Evolutionary conservation across 2,888 invertebrate genomes (phyloP).

Genomic region (Cynaeus angustus): DNA sequence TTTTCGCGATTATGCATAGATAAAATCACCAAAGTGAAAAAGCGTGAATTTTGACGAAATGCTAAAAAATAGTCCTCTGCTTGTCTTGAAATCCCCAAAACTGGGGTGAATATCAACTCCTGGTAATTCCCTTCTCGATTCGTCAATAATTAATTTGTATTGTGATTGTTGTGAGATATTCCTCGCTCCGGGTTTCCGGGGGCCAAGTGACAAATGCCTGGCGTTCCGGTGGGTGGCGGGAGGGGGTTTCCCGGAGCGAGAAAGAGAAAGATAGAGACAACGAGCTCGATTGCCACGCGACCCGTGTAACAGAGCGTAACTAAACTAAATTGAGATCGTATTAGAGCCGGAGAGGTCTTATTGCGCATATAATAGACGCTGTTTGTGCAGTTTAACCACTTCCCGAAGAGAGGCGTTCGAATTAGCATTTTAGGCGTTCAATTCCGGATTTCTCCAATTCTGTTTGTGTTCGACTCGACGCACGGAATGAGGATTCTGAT

Average conservation of each 20-base stretch:
- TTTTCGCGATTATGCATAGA: constrained; percentile 22
- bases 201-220: constrained; percentile 57
- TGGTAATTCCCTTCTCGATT: constrained; percentile 39
- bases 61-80: constrained; percentile 1
- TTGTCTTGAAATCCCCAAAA: constrained; percentile 23
- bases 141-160: constrained; percentile 56
- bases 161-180: constrained; percentile 55
- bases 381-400: constrained; percentile 73
- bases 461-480: constrained; percentile 62
- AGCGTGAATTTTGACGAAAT: constrained; percentile 8
- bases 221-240: constrained; percentile 58
- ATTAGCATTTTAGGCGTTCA: constrained; percentile 71
- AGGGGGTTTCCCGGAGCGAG: constrained; percentile 54
- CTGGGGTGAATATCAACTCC: constrained; percentile 23
- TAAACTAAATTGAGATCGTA: constrained; percentile 74
- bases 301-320: constrained; percentile 73
- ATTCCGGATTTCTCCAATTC: constrained; percentile 67
- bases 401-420: constrained; percentile 70
- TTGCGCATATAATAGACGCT: constrained; percentile 73
- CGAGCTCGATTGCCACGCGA: constrained; percentile 73
- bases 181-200: constrained; percentile 45
- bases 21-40: constrained; percentile 1
- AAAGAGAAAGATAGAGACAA: constrained; percentile 53
- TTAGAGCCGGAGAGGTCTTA: constrained; percentile 72
- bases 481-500: constrained; percentile 67